phyloP scores from a whole-genome alignment of 2,113 vertebrate genomes.

The Aviceda subcristata region DNA sequence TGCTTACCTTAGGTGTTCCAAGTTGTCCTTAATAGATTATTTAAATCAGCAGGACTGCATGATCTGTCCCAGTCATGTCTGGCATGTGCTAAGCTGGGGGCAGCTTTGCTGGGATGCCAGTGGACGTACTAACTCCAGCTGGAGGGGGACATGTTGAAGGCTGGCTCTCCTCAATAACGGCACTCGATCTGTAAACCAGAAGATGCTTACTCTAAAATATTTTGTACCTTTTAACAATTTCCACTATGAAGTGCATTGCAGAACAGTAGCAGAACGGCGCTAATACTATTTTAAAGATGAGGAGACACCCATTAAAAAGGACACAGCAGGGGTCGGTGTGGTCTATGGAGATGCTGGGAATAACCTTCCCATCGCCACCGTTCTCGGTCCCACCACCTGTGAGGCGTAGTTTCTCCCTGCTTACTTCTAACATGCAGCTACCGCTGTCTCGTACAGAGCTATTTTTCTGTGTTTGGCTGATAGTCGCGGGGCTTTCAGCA shows the following conservation, averaged over 20 bases:
- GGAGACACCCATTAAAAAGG: background rate
- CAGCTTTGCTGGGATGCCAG: background rate
- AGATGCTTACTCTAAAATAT: background rate
- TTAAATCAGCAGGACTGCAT: background rate
- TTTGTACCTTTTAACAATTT: background rate
- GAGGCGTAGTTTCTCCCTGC: background rate
- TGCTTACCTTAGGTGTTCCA: background rate
- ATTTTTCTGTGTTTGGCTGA: background rate
- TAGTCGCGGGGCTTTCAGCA: background rate
- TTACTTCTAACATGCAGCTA: rapidly evolving
- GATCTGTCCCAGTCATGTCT: background rate
- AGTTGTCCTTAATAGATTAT: background rate
- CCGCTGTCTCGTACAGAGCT: background rate
- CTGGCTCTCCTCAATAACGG: background rate
- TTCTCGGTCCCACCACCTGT: background rate
- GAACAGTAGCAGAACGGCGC: background rate
- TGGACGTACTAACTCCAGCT: rapidly evolving
- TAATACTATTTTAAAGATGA: background rate
- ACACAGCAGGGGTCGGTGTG: rapidly evolving
- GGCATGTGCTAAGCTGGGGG: background rate
- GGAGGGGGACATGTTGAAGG: background rate
- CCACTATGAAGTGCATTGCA: background rate
- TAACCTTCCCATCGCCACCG: rapidly evolving
- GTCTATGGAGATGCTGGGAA: background rate
- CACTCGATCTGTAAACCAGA: background rate